These are phyloP conservation scores for Rhinogobius similis DNA, from an alignment of 2,113 vertebrate genomes.

Conservation along the genomic window DNA sequence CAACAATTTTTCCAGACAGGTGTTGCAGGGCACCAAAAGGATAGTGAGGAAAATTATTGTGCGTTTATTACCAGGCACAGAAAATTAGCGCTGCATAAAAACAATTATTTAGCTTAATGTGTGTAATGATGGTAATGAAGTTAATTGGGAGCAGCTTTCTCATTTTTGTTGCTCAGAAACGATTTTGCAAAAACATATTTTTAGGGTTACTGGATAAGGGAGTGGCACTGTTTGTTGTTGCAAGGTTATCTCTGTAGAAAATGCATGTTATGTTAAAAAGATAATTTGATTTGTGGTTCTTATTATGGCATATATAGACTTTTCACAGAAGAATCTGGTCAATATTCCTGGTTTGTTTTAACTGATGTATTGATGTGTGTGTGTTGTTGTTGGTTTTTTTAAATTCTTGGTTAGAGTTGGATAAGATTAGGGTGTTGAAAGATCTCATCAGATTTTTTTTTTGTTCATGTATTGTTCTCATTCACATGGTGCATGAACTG, in stretches of 20 bases:
- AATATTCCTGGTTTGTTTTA: too few relatives aligned
- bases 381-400: too few relatives aligned
- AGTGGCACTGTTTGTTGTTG: slow-evolving; percentile 27
- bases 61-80: slow-evolving; percentile 33
- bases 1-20: slow-evolving; percentile 69
- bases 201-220: slow-evolving; percentile 22
- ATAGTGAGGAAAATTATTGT: slow-evolving; percentile 37
- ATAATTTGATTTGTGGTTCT: too few relatives aligned
- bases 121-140: slow-evolving; percentile 67
- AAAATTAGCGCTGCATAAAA: slow-evolving; percentile 64
- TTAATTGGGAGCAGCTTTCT: slow-evolving; percentile 49
- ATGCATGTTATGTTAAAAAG: too few relatives aligned
- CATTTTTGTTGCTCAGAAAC: slow-evolving; percentile 53
- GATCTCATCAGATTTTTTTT: too few relatives aligned
- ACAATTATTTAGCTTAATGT: slow-evolving; percentile 70
- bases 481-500: too few relatives aligned
- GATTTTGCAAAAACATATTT: slow-evolving; percentile 29
- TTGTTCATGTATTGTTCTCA: too few relatives aligned
- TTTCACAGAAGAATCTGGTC: too few relatives aligned
- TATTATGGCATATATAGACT: too few relatives aligned
- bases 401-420: too few relatives aligned
- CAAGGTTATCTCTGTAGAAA: neutral
- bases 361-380: too few relatives aligned
- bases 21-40: slow-evolving; percentile 67
- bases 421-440: too few relatives aligned